Base-by-base conservation (phyloP, 2,888 invertebrate genomes). In the Ophion slaviceki region DNA sequence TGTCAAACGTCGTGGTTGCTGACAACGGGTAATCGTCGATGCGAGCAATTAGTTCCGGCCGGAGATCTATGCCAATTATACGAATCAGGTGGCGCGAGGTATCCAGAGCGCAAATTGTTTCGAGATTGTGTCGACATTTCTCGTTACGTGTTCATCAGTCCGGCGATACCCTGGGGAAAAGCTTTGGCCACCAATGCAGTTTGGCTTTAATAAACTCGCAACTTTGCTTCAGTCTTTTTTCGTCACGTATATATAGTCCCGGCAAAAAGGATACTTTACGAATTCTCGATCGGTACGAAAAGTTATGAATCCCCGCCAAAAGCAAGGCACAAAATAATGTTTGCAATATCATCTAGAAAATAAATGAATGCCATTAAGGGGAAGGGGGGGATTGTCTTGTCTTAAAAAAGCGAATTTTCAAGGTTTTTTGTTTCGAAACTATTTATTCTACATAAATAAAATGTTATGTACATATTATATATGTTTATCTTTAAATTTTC, bases 1-100 rank as follows among this genome's bases (percentile, higher is more conserved):
- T 17, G 17, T 53, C 17, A 53, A 5, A 53, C 53, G 17, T 17
- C 11, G 17, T 5, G 5, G 17, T 53, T 53, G 53, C 53, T 53
- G 53, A 53, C 53, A 53, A 17, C 53, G 17, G 53, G 17, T 53
- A 53, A 53, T 53, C 4, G 17, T 53, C 17, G 53, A 8, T 40
- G 8, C 40, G 53, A 53, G 89, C 89, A 93, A 93, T 93, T 93
- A 93, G 93, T 93, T 91, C 92, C 92, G 92, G 91, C 89, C 90
- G 88, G 89, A 90, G 92, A 92, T 92, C 88, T 90, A 82, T 90
- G 89, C 89, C 91, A 93, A 93, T 93, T 93, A 93, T 89, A 91
- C 90, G 90, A 92, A 89, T 87, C 90, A 89, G 90, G 91, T 90
- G 91, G 90, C 91, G 90, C 88, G 89, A 86, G 87, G 72, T 92